Base-by-base conservation (phyloP, 2,113 vertebrate genomes). In the Seriola rivoliana region DNA sequence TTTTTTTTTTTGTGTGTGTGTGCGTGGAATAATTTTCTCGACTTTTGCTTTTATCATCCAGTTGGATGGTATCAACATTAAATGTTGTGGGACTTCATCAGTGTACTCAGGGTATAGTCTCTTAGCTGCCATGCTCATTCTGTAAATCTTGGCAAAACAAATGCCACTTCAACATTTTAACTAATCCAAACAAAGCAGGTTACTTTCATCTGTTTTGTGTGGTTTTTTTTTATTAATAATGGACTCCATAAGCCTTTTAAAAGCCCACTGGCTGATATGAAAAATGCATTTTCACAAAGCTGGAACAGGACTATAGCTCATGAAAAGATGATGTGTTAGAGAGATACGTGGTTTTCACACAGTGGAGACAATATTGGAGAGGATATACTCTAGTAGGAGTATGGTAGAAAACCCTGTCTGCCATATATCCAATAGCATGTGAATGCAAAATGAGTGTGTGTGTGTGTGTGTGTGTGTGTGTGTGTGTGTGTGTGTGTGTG, bases 391-490 rank as follows among this genome's bases (percentile, higher is more conserved):
- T 12, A 9, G 8, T 40, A 8, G 14, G 17, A 62, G 59, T 59
- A 8, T 19, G 38, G n/a, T 14, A 29, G 64, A 5, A 60, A 12
- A 54, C 32, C 25, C 8, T 66, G 6, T 71, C 52, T 48, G 19
- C 13, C 19, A 32, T 62, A 66, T 40, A 81, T 70, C 55, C 13
- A 55, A 19, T 32, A 67, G 40, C 50, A 50, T 42, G 36, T 75
- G 10, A n/a, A 69, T 78, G 10, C 14, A 34, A 85, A 71, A 66
- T 38, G 29, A 46, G 52, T 40, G 8, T 44, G 17, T 68, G 48
- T 44, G 11, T 12, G 68, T 48, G 68, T 46, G 8, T 52, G 8
- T 23, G 16, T 16, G 46, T 32, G 75, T 5, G 4, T 71, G 54
- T 38, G 42, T 54, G 52, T 40, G 8, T 44, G 17, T 68, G 48